Conservation (phyloP, 2,113 vertebrate genomes). For the Martes martes region DNA sequence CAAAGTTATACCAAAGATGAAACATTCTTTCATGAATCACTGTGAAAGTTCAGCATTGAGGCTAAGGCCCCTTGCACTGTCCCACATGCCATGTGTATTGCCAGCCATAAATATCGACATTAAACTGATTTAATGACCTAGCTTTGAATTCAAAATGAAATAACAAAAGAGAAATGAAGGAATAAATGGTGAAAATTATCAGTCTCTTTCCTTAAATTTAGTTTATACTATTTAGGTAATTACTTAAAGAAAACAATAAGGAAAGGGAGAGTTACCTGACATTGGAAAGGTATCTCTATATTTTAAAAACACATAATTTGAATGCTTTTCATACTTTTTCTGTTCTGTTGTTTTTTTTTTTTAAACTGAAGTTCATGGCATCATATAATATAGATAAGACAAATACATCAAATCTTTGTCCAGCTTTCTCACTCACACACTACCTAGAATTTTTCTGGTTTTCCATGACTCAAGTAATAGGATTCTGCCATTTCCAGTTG, state of each 20-base stretch:
- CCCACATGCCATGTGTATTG: background rate
- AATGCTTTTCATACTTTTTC: background rate
- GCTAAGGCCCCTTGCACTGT: background rate
- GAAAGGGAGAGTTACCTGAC: background rate
- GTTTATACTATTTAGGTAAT: background rate
- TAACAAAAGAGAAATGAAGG: background rate
- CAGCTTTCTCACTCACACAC: background rate
- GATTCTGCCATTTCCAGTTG: background rate
- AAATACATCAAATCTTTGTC: background rate
- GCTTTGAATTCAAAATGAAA: conserved; percentile 23
- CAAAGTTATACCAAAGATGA: background rate
- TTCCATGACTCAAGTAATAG: background rate
- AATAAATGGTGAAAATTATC: background rate
- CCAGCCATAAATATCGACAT: background rate
- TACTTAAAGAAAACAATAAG: background rate
- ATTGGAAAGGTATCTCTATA: background rate
- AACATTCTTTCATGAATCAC: background rate
- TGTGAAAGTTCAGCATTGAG: background rate
- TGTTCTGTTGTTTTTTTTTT: background rate
- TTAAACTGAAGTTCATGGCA: background rate
- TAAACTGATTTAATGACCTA: background rate
- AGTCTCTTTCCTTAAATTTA: background rate
- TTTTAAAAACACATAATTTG: background rate
- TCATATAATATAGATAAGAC: background rate
- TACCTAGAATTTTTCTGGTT: background rate